Percentiles rank a stretch among this genome's conserved stretches.
These are phyloP conservation scores for Polypedilum vanderplanki DNA, from an alignment of 1,140 invertebrate genomes.

Conservation along the genomic window DNA sequence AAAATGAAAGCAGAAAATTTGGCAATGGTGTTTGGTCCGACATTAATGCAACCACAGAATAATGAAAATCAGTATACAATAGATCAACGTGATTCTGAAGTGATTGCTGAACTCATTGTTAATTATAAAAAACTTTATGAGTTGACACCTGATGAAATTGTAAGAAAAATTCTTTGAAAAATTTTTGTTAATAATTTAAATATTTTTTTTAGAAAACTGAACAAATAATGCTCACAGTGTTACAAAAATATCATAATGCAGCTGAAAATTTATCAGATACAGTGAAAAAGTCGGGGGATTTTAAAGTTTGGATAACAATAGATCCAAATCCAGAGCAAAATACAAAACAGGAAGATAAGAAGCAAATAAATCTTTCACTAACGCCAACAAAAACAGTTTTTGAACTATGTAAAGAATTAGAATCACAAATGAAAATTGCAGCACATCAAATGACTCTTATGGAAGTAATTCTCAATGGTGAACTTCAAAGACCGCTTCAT, in stretches of 20 bases:
- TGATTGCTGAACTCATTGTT: slow-evolving; percentile 61
- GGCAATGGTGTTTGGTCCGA: slow-evolving; percentile 78
- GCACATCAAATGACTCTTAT: slow-evolving; percentile 62
- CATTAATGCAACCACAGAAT: slow-evolving; percentile 55
- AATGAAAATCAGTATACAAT: slow-evolving; percentile 46
- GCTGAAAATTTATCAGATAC: slow-evolving; percentile 46
- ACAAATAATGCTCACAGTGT: slow-evolving; percentile 59
- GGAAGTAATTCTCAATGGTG: slow-evolving; percentile 66
- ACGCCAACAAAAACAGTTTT: slow-evolving; percentile 68
- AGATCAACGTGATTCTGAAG: slow-evolving; percentile 58
- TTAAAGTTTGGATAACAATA: slow-evolving; percentile 65
- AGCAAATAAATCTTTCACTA: slow-evolving; percentile 46
- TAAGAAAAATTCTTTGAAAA: slow-evolving; percentile 33
- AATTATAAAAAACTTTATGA: slow-evolving; percentile 49
- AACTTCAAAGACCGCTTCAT: slow-evolving; percentile 67
- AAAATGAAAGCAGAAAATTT: slow-evolving; percentile 73
- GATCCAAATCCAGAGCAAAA: slow-evolving; percentile 40
- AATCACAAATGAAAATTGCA: slow-evolving; percentile 53
- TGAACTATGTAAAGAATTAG: slow-evolving; percentile 62
- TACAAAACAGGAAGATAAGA: slow-evolving; percentile 41
- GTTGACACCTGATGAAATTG: slow-evolving; percentile 46
- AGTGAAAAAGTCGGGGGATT: slow-evolving; percentile 64
- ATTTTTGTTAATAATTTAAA: slow-evolving; percentile 47
- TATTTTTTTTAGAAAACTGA: slow-evolving; percentile 49
- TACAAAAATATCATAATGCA: slow-evolving; percentile 58